Conservation (phyloP, 2,888 invertebrate species). For the Spisula solida region DNA sequence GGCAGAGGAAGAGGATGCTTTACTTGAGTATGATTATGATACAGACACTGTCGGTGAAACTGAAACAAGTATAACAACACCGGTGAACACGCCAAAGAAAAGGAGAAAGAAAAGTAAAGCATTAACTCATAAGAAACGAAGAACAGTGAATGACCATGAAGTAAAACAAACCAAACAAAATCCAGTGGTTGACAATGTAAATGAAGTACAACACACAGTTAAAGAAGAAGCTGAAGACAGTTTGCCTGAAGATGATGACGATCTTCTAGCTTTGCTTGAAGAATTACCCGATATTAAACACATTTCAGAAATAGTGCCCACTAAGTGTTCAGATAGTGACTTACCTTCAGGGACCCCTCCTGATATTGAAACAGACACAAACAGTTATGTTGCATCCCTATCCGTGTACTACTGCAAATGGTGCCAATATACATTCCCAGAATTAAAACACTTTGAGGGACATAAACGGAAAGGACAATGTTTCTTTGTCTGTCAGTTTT, state of each 20-base stretch:
- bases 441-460: constrained; percentile 16
- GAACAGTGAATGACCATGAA: too few relatives aligned
- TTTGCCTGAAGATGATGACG: neutral
- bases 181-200: too few relatives aligned
- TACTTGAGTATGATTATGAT: neutral
- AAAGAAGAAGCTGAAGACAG: neutral
- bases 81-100: neutral
- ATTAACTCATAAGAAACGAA: too few relatives aligned
- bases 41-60: neutral
- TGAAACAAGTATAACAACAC: neutral
- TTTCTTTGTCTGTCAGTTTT: constrained; percentile 40
- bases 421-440: constrained; percentile 43
- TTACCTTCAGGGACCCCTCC: neutral
- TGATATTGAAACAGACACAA: constrained; percentile 21
- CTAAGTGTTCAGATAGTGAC: neutral
- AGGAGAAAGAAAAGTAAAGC: neutral
- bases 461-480: constrained; percentile 39
- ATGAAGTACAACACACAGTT: neutral
- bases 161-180: too few relatives aligned
- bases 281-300: constrained; percentile 12
- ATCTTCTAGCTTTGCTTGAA: constrained; percentile 15
- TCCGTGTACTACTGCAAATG: constrained; percentile 29
- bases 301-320: constrained; percentile 6
- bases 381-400: constrained; percentile 22
- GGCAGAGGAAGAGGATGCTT: neutral